Base-by-base conservation (phyloP, 2,113 vertebrate genomes). In the Rhinopomastus cyanomelas region DNA sequence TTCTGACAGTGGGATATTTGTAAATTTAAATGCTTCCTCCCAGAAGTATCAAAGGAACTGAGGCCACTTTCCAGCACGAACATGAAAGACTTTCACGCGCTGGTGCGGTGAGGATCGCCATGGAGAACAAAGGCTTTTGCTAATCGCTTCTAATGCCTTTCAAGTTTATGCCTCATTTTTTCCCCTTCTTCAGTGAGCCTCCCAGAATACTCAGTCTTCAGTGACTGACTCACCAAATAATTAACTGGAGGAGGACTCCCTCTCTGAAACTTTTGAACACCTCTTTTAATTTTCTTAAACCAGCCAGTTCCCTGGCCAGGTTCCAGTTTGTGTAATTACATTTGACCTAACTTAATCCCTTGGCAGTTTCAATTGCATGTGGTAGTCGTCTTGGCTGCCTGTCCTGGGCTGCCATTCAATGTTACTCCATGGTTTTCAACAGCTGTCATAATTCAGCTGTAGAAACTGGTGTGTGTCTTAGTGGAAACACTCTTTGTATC, bases 251-350 rank as follows among this genome's bases (percentile, higher is more conserved):
- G 65, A 95, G 74, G 90, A 95, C 88, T 94, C 90, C 53, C 86
- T 96, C 88, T 93, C 89, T 90, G 89, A 90, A 94, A 95, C 90
- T 96, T 96, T 52, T 95, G 90, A 95, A 94, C 92, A 93, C 93
- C 81, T 94, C 92, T 95, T 91, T 94, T 95, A 94, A 96, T 95
- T 96, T 95, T 95, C 94, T 86, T 95, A 91, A 94, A 90, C 77
- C 89, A 91, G 59, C 42, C 83, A 87, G 61, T 59, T 68, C 64
- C 67, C 74, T 94, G 94, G 93, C 83, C 64, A 69, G 25, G 37
- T 90, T 94, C 94, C 94, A 95, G 48, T 90, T 88, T 67, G 34
- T 92, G 86, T 94, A 95, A 95, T 95, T 95, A 94, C 84, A 85
- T 94, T 95, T 94, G 86, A 95, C 90, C 92, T 92, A 74, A 87